Evolutionary conservation across 2,797 vertebrate species (phyloP), one percentile per base, ranked within the genome.

Genomic region (Siniperca undulata): DNA sequence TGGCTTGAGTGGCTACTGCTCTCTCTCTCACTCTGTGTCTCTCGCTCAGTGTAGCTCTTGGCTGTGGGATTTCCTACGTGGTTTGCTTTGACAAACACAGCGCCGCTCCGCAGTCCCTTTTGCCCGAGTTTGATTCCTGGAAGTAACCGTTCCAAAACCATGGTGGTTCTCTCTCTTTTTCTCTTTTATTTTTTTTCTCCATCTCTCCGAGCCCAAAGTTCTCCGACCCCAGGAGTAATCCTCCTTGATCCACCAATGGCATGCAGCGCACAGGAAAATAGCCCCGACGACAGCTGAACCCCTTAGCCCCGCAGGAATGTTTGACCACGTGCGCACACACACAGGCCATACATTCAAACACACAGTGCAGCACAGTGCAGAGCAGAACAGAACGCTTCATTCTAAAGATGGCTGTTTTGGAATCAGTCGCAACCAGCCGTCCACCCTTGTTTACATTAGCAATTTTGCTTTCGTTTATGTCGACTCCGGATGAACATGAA

Each of bases 281-380:
- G 90, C 88, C 77, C 76, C 56, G 83, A 79, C 85, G 86, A 93
- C 94, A 95, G 93, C 92, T 94, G 90, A 94, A 89, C 77, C 89
- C 83, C 88, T 92, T 91, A 89, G 93, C 82, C 82, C 80, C 7
- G 78, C 82, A 89, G 93, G 95, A 94, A 95, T 95, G 94, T 86
- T 82, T 65, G 82, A 87, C 92, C 89, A 89, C 48, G 78, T 84
- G 76, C 55, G 20, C 74, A 56, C 30, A 64, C 61, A 50, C 30
- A 79, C 75, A 71, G 82, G 78, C 87, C 83, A 91, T 91, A 87
- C 87, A 89, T 88, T 80, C 64, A 84, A 55, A 77, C 81, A 61
- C 68, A 85, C 77, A 86, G 80, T 30, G 75, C 55, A 44, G 56
- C 58, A 42, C 44, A 74, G 85, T 72, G 74, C 80, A 8, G 58